phyloP scores from a whole-genome alignment of 2,113 vertebrate species.

The Recurvirostra avosetta region DNA sequence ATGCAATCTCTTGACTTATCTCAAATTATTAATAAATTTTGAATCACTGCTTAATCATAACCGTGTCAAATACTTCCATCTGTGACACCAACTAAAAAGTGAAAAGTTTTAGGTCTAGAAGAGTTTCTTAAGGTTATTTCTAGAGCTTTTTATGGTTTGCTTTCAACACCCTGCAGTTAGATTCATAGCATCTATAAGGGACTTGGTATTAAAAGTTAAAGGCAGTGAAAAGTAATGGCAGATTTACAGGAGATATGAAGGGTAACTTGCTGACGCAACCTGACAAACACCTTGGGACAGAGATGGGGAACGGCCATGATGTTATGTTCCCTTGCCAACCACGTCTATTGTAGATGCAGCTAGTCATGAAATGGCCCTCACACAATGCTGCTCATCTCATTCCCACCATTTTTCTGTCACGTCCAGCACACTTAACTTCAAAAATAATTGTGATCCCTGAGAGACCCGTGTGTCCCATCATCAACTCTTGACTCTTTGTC shows the following conservation, averaged over 20 bases:
- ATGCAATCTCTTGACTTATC: too few species aligned
- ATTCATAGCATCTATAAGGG: not conserved
- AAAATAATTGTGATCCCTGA: not conserved
- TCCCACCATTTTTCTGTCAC: not conserved
- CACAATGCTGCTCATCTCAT: not conserved
- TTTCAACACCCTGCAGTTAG: not conserved
- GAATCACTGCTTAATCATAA: too few species aligned
- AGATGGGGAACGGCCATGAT: not conserved
- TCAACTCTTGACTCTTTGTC: not conserved
- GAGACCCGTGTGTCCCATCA: rapidly evolving
- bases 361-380: not conserved
- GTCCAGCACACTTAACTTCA: not conserved
- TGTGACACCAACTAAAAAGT: not conserved
- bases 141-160: not conserved
- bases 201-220: not conserved
- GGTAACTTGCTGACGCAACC: not conserved
- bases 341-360: not conserved
- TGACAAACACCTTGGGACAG: not conserved
- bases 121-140: not conserved
- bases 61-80: too few species aligned
- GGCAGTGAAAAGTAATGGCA: not conserved
- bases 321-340: not conserved
- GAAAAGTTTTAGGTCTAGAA: not conserved
- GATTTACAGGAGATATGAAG: not conserved
- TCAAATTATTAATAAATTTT: too few species aligned